Conservation (phyloP, 2,797 vertebrate genomes). For the Enteromius viviparus region DNA sequence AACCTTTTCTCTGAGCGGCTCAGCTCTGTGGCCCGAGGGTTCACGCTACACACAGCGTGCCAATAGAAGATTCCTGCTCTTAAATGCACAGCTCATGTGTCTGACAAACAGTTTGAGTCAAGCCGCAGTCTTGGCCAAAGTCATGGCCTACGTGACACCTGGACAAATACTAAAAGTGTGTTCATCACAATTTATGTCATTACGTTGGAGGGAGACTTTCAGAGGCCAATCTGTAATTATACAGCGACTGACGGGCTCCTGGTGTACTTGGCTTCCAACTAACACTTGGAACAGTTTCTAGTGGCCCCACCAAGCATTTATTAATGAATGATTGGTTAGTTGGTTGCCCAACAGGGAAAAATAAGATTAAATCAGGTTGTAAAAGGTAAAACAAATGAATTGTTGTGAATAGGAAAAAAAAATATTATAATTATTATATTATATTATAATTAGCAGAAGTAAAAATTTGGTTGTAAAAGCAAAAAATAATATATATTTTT, state of each 20-base stretch:
- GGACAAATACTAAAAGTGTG: conserved; percentile 22
- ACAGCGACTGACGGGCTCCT: background rate
- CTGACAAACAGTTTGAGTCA: conserved; percentile 38
- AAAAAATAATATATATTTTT: no score
- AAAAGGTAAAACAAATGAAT: background rate
- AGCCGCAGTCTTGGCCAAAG: background rate
- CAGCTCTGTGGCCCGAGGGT: conserved; percentile 22
- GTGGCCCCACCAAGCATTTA: background rate
- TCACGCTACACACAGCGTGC: conserved; percentile 31
- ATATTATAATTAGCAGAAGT: no score
- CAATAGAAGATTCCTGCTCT: conserved; percentile 37
- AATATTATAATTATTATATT: no score
- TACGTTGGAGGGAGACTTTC: background rate
- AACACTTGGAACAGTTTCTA: background rate
- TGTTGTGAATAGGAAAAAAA: background rate
- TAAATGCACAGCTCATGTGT: conserved; percentile 8
- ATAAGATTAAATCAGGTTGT: background rate
- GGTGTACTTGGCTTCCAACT: background rate
- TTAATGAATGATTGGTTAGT: background rate
- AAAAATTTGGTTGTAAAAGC: no score
- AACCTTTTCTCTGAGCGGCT: conserved; percentile 32
- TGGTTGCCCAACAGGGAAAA: background rate
- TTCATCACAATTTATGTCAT: conserved; percentile 1
- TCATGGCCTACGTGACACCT: background rate
- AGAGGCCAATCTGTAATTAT: background rate